phyloP scores from a whole-genome alignment of 2,113 vertebrate genomes.

The Apteryx mantelli region DNA sequence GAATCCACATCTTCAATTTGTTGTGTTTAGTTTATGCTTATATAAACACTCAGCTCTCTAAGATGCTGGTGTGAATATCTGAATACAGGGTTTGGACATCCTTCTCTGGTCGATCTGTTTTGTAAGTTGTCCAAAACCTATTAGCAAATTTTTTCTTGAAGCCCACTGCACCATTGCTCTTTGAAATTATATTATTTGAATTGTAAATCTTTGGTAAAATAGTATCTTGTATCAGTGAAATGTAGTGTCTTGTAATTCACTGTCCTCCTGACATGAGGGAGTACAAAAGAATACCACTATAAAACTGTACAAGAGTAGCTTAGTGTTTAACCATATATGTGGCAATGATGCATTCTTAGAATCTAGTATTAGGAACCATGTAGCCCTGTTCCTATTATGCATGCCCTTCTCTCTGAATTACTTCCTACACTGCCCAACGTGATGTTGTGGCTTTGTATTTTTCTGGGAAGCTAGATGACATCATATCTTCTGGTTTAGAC shows the following conservation, averaged over 20 bases:
- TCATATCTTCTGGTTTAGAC: neutral
- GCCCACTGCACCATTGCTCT: neutral
- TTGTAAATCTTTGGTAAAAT: neutral
- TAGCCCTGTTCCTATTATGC: accelerated
- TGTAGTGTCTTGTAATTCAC: neutral
- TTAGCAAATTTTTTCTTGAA: neutral
- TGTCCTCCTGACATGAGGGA: neutral
- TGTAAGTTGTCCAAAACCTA: neutral
- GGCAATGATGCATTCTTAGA: neutral
- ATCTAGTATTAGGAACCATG: neutral
- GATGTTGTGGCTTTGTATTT: neutral
- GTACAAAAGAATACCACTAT: neutral
- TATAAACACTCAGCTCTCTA: neutral
- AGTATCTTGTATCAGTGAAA: neutral
- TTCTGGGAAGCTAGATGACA: neutral
- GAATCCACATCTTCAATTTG: neutral
- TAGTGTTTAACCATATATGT: neutral
- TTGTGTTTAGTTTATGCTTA: neutral
- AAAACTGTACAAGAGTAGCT: neutral
- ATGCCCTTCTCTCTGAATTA: neutral
- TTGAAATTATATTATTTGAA: neutral
- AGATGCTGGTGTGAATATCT: neutral
- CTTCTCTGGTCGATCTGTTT: neutral
- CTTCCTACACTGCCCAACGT: neutral
- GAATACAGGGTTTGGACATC: neutral